A percentile compares a stretch with the other conserved stretches of the same genome.
Evolutionary conservation across 2,113 vertebrate species (phyloP).

Genomic region (Anguilla japonica): DNA sequence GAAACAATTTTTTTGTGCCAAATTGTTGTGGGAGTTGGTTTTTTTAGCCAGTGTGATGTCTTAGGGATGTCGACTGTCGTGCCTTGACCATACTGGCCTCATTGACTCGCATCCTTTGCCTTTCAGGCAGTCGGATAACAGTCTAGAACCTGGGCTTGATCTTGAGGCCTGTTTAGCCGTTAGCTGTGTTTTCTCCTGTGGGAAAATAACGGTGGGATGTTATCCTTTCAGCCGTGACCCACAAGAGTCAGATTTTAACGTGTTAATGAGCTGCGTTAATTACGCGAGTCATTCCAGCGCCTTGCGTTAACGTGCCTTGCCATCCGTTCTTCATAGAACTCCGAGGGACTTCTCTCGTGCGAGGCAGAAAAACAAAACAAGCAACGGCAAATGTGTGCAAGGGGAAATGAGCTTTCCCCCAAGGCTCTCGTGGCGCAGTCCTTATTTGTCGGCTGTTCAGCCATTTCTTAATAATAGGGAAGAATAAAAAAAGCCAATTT

Average conservation of each 20-base stretch:
- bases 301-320: constrained; percentile 1
- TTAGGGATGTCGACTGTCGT: background rate
- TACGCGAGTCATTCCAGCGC: background rate
- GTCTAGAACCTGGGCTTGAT: background rate
- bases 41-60: background rate
- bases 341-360: background rate
- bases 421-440: too few species aligned
- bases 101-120: background rate
- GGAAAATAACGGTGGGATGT: constrained; percentile 27
- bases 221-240: constrained; percentile 5
- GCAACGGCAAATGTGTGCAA: background rate
- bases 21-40: background rate
- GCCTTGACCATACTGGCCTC: background rate
- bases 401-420: background rate
- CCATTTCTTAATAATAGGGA: background rate
- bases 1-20: background rate
- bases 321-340: constrained; percentile 36
- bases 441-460: background rate
- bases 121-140: background rate
- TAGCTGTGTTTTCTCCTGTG: background rate
- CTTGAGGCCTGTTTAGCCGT: background rate
- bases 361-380: background rate
- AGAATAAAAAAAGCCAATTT: background rate
- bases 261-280: constrained; percentile 35
- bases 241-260: constrained; percentile 26